phyloP scores from a whole-genome alignment of 92 coral and sea anemone genomes.

The Metridium senile region DNA sequence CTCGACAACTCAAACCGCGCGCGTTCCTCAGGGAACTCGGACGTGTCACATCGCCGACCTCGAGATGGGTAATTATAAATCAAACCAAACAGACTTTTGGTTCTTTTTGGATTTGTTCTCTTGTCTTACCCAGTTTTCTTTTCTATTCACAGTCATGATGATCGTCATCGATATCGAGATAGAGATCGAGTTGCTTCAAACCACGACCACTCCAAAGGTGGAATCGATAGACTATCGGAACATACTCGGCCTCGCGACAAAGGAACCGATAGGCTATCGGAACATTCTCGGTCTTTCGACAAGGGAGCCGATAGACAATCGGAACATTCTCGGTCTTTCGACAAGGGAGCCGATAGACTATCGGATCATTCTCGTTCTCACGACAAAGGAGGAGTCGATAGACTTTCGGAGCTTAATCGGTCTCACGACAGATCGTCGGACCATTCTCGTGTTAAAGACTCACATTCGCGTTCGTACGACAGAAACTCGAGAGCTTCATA shows the following conservation, averaged over 20 bases:
- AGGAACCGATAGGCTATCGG: neutral
- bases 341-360: conserved; percentile 16
- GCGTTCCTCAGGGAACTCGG: conserved; percentile 40
- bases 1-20: conserved; percentile 62
- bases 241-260: conserved; percentile 73
- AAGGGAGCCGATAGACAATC: conserved; percentile 50
- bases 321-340: conserved; percentile 74
- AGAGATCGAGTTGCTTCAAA: conserved; percentile 57
- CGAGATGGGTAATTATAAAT: conserved; percentile 79
- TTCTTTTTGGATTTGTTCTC: no score
- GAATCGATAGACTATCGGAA: conserved; percentile 56
- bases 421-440: conserved; percentile 74
- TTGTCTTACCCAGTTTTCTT: no score
- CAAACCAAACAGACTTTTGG: no score
- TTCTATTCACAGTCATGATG: conserved; percentile 46
- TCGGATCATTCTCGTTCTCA: conserved; percentile 22
- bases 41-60: conserved; percentile 38
- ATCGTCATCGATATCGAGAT: conserved; percentile 51
- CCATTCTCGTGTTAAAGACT: conserved; percentile 66
- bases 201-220: conserved; percentile 54
- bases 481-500: conserved; percentile 59
- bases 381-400: conserved; percentile 46
- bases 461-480: conserved; percentile 69
- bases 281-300: conserved; percentile 37
- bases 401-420: conserved; percentile 68